Evolutionary conservation across 1,140 invertebrate genomes (phyloP), one percentile per base, ranked within the genome.

Genomic region (Pachyrhynchus sulphureomaculatus): DNA sequence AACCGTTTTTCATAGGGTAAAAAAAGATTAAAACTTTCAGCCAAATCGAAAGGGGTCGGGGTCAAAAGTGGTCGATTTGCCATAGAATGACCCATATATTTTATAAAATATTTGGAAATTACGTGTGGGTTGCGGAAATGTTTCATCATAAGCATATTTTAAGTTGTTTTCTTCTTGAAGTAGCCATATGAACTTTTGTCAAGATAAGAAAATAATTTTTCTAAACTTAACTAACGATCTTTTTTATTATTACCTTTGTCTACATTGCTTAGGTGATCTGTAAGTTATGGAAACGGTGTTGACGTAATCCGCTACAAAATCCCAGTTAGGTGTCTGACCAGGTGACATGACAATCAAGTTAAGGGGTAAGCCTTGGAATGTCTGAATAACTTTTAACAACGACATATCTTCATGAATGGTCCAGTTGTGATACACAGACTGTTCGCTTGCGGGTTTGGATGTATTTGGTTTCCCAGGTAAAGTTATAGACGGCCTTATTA

Each of bases 321-420:
- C 95, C 95, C 95, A 98, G 79, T 98, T 98, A 2, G 92, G 88
- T 5, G 87, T 90, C 67, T 94, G 93, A 0, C 88, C 92, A 0
- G 92, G 89, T 10, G 87, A 89, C 0, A 91, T 72, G 0, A 91
- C 82, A 53, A 88, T 81, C 13, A 95, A 78, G 77, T 90, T 93
- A 18, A 93, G 72, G 0, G 91, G 89, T 37, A 95, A 72, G 26
- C 92, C 89, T 78, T 95, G 90, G 52, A 93, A 82, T 32, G 86
- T 83, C 68, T 92, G 88, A 4, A 98, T 84, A 0, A 92, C 88
- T 82, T 95, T 84, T n/a, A 96, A 76, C 6, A 96, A 79, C 12
- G 88, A 84, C 82, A 90, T 92, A 75, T 98, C 95, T 76, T 97
- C 94, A 69, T 91, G 87, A 20, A 95, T 86, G 18, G 88, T 82